Percentiles rank a stretch among this genome's conserved stretches.
phyloP scores from a whole-genome alignment of 2,888 invertebrate genomes.

The Ommatoiulus sabulosus region DNA sequence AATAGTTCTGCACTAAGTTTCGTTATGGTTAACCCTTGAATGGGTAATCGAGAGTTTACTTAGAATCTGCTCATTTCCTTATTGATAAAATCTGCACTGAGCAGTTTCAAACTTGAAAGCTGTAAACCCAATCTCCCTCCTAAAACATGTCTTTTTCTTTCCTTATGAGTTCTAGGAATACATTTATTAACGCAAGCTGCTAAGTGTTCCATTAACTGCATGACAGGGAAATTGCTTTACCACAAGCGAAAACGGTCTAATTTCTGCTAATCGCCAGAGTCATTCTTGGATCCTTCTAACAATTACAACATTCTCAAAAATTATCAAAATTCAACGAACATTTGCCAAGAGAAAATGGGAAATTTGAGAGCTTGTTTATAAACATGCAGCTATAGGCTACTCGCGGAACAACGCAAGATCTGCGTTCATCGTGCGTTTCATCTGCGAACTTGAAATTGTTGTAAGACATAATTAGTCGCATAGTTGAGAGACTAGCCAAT shows the following conservation, averaged over 20 bases:
- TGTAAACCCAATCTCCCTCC: neutral
- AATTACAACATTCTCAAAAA: neutral
- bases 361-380: neutral
- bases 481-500: too few species aligned
- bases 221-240: neutral
- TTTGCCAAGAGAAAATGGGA: neutral
- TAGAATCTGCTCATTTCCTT: too few species aligned
- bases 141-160: neutral
- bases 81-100: too few species aligned
- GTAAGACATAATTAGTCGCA: too few species aligned
- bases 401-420: too few species aligned
- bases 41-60: too few species aligned
- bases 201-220: neutral
- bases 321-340: neutral
- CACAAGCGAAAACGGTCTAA: neutral
- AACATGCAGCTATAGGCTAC: neutral
- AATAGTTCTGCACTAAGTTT: too few species aligned
- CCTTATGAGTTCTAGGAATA: neutral
- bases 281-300: neutral
- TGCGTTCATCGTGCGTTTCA: too few species aligned
- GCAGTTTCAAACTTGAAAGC: neutral
- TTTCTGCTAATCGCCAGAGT: neutral
- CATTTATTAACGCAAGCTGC: neutral
- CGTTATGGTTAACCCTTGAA: too few species aligned
- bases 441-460: too few species aligned